Percentiles rank a stretch among this genome's conserved stretches.
These are phyloP conservation scores for Melanaphis sacchari DNA, from an alignment of 1,140 invertebrate genomes.

Conservation along the genomic window DNA sequence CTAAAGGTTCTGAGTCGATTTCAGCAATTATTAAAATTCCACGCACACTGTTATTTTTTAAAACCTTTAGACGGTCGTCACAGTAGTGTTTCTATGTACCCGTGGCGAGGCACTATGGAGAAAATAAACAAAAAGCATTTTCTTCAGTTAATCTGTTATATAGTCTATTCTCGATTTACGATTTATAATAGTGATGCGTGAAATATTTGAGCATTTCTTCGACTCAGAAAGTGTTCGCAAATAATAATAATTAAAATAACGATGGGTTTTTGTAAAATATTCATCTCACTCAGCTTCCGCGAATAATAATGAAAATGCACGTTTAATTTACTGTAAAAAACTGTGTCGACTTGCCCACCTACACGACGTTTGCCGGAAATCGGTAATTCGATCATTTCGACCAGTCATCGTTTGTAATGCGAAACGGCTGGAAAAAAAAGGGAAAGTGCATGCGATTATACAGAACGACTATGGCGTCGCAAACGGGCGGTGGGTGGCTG, in stretches of 20 bases:
- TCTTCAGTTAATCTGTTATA: not conserved
- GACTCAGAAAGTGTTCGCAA: not conserved
- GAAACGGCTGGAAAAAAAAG: constrained; percentile 42
- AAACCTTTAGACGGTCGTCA: not conserved
- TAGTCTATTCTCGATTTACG: not conserved
- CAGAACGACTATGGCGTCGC: not conserved
- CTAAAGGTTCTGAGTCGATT: not conserved
- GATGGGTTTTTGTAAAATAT: not conserved
- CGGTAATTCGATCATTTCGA: constrained; percentile 23
- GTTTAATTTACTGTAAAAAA: not conserved
- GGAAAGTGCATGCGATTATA: constrained; percentile 27
- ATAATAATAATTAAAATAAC: not conserved
- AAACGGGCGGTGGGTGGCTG: not conserved
- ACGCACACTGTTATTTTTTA: not conserved
- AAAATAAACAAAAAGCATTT: not conserved
- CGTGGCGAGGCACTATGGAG: not conserved
- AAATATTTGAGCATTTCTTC: not conserved
- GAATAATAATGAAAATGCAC: not conserved
- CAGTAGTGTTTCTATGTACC: no score
- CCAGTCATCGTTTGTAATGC: not conserved
- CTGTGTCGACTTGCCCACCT: not conserved
- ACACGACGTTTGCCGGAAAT: constrained; percentile 21
- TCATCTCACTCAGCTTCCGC: not conserved
- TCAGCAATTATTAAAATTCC: not conserved
- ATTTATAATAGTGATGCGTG: not conserved